These are phyloP conservation scores for Musca vetustissima DNA, from an alignment of 1,140 invertebrate genomes.

Conservation along the genomic window DNA sequence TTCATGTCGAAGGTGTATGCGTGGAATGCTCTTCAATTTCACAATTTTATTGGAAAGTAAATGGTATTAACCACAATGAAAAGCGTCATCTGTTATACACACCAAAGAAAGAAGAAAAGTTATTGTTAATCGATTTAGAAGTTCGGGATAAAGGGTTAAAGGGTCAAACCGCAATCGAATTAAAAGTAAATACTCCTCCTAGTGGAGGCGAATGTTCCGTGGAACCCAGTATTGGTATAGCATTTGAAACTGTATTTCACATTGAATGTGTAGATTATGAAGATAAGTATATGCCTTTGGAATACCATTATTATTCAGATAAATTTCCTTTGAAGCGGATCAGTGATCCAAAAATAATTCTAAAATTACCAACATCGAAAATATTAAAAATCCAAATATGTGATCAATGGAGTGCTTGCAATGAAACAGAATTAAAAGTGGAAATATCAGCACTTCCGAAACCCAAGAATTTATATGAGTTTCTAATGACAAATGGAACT, in stretches of 20 bases:
- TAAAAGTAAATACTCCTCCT: conserved; percentile 11
- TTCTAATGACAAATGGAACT: neutral
- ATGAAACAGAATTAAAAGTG: neutral
- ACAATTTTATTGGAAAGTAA: neutral
- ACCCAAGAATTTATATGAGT: neutral
- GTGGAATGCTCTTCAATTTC: neutral
- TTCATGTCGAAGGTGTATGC: neutral
- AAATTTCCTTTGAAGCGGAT: conserved; percentile 24
- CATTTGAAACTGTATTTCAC: conserved; percentile 24
- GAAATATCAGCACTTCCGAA: neutral
- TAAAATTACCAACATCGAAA: conserved; percentile 5
- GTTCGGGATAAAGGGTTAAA: neutral
- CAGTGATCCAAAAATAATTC: neutral
- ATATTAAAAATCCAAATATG: conserved; percentile 14
- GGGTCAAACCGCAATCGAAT: neutral
- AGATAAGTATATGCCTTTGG: conserved; percentile 17
- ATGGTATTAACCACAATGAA: neutral
- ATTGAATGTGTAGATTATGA: conserved; percentile 20
- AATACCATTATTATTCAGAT: conserved; percentile 13
- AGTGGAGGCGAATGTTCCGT: conserved; percentile 7
- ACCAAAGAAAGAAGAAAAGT: neutral
- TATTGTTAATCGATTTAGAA: neutral
- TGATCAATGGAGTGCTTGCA: conserved; percentile 23
- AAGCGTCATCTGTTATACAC: neutral
- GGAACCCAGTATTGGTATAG: conserved; percentile 4